A percentile compares a stretch with the other conserved stretches of the same genome.
Conservation (phyloP, 2,113 vertebrate genomes). For the Ploceus nigricollis region DNA sequence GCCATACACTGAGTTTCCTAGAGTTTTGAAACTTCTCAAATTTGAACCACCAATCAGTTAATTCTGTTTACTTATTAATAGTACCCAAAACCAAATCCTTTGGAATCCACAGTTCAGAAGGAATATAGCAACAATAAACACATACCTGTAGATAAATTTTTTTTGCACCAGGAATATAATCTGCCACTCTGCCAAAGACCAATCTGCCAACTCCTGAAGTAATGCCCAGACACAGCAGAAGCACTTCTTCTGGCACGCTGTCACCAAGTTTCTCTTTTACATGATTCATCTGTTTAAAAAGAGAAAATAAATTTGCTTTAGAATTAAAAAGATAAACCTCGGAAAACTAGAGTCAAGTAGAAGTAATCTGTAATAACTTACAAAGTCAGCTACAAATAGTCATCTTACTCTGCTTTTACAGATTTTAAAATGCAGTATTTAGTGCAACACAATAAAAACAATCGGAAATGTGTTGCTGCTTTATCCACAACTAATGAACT, state of each 20-base stretch:
- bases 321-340: neutral
- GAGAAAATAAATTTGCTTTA: neutral
- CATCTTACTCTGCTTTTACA: neutral
- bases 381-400: neutral
- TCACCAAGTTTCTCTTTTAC: conserved; percentile 83
- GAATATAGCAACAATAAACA: neutral
- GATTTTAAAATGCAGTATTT: neutral
- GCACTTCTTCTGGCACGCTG: conserved; percentile 79
- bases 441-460: neutral
- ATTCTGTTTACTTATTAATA: neutral
- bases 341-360: neutral
- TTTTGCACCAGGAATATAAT: conserved; percentile 88
- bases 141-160: conserved; percentile 95
- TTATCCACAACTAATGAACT: neutral
- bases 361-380: neutral
- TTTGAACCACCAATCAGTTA: neutral
- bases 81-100: neutral
- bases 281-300: conserved; percentile 83
- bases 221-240: conserved; percentile 91
- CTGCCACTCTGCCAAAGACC: conserved; percentile 88
- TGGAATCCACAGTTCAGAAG: neutral
- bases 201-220: conserved; percentile 90
- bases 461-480: neutral
- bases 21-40: neutral
- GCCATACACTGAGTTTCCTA: neutral